phyloP scores from a whole-genome alignment of 2,888 invertebrate species.

The Uloborus plumipes region DNA sequence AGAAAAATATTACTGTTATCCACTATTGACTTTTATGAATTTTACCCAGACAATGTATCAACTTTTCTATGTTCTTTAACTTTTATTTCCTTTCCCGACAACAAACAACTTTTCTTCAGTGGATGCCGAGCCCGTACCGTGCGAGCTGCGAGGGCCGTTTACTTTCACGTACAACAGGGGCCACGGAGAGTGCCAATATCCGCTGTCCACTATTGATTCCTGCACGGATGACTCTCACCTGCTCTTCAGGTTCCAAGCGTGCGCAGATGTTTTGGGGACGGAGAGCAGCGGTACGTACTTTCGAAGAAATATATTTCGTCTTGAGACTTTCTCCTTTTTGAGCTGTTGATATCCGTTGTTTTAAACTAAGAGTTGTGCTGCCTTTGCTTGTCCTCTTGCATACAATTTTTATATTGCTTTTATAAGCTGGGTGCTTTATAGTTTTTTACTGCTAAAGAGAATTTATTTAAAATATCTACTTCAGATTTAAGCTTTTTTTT shows the following conservation, averaged over 20 bases:
- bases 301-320: neutral
- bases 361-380: no score
- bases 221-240: constrained; percentile 93
- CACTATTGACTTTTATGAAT: no score
- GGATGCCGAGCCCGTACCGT: constrained; percentile 87
- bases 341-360: neutral
- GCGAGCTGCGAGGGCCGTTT: constrained; percentile 91
- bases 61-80: no score
- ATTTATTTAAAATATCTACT: no score
- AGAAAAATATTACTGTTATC: no score
- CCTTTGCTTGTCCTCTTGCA: no score
- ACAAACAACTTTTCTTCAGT: constrained; percentile 69
- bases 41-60: no score
- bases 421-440: no score
- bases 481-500: no score
- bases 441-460: no score
- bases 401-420: no score
- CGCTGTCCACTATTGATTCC: constrained; percentile 91
- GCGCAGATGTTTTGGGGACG: constrained; percentile 90
- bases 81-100: no score
- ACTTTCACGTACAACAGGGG: constrained; percentile 90
- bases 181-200: constrained; percentile 89
- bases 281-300: constrained; percentile 84
- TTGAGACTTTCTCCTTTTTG: neutral
- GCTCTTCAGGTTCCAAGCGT: constrained; percentile 92